Evolutionary conservation across 2,888 invertebrate species (phyloP), one percentile per base, ranked within the genome.

Genomic region (Dastarcus helophoroides): DNA sequence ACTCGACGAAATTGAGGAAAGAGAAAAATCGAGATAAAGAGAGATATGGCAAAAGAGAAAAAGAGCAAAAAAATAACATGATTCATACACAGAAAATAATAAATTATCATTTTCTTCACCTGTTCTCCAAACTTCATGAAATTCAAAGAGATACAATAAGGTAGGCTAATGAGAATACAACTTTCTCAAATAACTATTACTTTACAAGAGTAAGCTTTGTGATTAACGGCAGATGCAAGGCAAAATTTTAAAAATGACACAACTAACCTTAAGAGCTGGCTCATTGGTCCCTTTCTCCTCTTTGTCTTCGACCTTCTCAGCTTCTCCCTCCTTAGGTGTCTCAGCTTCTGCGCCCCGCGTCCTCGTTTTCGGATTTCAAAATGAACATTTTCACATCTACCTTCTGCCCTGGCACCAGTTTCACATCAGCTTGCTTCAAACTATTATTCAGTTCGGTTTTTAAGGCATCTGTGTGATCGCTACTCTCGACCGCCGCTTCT

Each of bases 381-480:
- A 58, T 48, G 36, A 56, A 53, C 31, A 58, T 51, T 37, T 53
- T 58, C 10, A 58, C 37, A 35, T 57, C 57, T 10, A 58, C 53
- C 37, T 56, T 59, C 32, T 57, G 56, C 2, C 53, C 56, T 0
- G 53, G 50, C 9, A 51, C 32, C 30, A 52, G 34, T 27, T 49
- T 47, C 3, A 47, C 46, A 15, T 47, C 33, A n/a, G 24, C 27
- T 22, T 51, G 47, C 35, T 42, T 46, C 29, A 53, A 43, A 39
- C 53, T 53, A 28, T 52, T 43, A 17, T 49, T 51, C 29, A 52
- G 34, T 33, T 54, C 53, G 5, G 42, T 44, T 38, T 52, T 52
- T 4, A 51, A 36, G n/a, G 46, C 48, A 16, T 51, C 51, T 2
- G 42, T 38, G 14, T 46, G 39, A 30, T 46, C 48, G 7, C 26